phyloP scores from a whole-genome alignment of 2,797 vertebrate genomes.

The Taeniopygia guttata region DNA sequence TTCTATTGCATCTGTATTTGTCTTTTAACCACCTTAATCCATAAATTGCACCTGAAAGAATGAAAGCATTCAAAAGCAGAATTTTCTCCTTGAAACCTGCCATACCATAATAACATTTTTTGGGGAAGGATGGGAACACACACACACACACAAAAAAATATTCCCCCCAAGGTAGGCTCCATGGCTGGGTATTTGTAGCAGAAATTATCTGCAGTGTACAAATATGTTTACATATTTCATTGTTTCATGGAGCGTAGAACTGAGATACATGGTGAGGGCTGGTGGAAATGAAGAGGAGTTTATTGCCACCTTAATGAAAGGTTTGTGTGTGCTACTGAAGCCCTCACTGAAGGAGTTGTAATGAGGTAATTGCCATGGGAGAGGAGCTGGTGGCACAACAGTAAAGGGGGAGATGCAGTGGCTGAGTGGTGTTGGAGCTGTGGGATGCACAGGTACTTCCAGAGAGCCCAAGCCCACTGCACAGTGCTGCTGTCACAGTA shows the following conservation, averaged over 20 bases:
- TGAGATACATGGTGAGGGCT: not conserved
- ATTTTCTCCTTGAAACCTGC: not conserved
- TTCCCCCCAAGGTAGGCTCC: not conserved
- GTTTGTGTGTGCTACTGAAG: not conserved
- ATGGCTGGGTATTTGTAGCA: not conserved
- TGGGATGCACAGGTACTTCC: not conserved
- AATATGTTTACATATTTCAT: not conserved
- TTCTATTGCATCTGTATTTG: not conserved
- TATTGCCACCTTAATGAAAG: not conserved
- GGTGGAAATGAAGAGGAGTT: not conserved
- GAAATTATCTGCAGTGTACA: not conserved
- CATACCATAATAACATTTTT: not conserved
- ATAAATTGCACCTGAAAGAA: not conserved
- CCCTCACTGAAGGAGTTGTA: rapidly evolving
- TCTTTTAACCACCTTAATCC: slow-evolving; percentile 19
- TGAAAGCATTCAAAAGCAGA: not conserved
- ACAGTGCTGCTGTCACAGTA: not conserved
- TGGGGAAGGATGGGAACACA: not conserved
- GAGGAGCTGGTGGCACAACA: not conserved
- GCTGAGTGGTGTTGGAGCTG: not conserved
- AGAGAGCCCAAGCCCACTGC: not conserved
- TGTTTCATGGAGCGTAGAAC: not conserved
- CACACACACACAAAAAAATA: rapidly evolving
- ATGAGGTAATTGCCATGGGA: not conserved
- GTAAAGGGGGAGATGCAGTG: not conserved